Evolutionary conservation across 2,888 invertebrate species (phyloP).

Genomic region (Acrocera orbiculus): DNA sequence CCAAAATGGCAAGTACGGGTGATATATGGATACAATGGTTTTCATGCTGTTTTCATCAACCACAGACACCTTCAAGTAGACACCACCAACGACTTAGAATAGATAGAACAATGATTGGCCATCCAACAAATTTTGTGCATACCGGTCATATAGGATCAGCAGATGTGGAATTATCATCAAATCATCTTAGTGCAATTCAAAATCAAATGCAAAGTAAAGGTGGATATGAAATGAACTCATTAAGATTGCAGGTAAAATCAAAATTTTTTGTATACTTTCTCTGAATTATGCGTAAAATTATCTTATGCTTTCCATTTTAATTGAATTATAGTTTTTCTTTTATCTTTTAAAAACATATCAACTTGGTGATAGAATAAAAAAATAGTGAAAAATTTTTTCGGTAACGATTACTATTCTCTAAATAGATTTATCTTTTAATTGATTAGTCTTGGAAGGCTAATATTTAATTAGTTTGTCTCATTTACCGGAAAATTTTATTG

Average conservation of each 20-base stretch:
- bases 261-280: no score
- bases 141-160: constrained; percentile 77
- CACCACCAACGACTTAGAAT: constrained; percentile 56
- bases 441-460: no score
- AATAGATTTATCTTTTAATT: no score
- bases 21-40: constrained; percentile 87
- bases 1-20: constrained; percentile 47
- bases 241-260: constrained; percentile 29
- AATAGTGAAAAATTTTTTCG: no score
- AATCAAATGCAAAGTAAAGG: constrained; percentile 94
- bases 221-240: constrained; percentile 57
- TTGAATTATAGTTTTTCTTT: no score
- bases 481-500: no score
- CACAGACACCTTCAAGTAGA: constrained; percentile 53
- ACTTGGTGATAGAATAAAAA: no score
- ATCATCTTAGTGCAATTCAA: constrained; percentile 71
- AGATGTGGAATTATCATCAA: constrained; percentile 69
- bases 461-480: no score
- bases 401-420: no score
- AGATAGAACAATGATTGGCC: constrained; percentile 88
- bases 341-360: no score
- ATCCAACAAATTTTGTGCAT: constrained; percentile 90
- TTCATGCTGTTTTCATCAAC: constrained; percentile 74
- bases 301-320: no score
- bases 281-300: no score